Evolutionary conservation across 2,797 vertebrate species (phyloP).

Genomic region (Spinus olivaceus): DNA sequence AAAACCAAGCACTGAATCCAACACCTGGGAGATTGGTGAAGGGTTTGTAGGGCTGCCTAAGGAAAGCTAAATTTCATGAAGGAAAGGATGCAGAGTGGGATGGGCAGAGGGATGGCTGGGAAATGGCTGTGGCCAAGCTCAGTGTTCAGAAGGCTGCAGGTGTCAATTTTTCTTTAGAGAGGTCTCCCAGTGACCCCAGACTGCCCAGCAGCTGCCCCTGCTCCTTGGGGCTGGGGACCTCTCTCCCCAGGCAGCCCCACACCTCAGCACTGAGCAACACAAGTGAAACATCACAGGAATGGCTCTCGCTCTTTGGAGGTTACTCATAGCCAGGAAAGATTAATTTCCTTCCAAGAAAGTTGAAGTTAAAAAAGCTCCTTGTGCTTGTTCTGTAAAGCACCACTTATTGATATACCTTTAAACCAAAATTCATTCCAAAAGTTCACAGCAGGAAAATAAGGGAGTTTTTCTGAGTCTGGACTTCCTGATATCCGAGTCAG

Average conservation of each 20-base stretch:
- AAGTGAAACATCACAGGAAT: neutral
- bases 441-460: neutral
- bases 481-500: neutral
- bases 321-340: neutral
- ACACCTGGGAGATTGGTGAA: neutral
- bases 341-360: neutral
- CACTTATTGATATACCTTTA: neutral
- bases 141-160: constrained; percentile 64
- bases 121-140: constrained; percentile 45
- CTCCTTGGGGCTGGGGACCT: constrained; percentile 25
- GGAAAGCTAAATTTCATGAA: neutral
- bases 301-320: neutral
- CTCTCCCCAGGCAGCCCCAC: constrained; percentile 8
- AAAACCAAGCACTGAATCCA: neutral
- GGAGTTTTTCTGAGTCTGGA: neutral
- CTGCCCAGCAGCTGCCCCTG: constrained; percentile 40
- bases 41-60: constrained; percentile 4
- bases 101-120: constrained; percentile 50
- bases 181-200: constrained; percentile 55
- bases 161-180: constrained; percentile 68
- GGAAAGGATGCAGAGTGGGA: constrained; percentile 51
- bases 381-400: neutral
- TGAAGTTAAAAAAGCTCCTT: neutral
- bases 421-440: neutral
- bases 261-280: neutral